Percentiles rank a stretch among this genome's conserved stretches.
Conservation (phyloP, 2,797 vertebrate genomes). For the Ptychadena robeensis region DNA sequence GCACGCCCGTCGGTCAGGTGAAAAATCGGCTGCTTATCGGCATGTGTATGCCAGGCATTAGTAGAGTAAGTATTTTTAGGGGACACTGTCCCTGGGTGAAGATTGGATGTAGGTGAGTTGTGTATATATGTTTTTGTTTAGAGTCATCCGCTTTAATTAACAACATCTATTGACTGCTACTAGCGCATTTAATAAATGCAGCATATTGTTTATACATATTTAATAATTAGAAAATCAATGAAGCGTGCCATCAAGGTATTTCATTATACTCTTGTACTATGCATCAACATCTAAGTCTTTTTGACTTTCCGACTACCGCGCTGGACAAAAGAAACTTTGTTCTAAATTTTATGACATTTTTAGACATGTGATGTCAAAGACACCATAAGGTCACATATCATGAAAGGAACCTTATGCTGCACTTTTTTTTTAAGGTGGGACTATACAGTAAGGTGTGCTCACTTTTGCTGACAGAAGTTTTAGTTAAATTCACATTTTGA, state of each 20-base stretch:
- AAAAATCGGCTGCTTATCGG: no score
- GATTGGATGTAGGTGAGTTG: no score
- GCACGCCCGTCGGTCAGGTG: no score
- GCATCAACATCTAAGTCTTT: constrained; percentile 2
- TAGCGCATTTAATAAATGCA: constrained; percentile 14
- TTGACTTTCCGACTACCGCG: neutral
- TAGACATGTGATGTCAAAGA: constrained; percentile 13
- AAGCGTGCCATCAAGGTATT: constrained; percentile 14
- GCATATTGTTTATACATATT: constrained; percentile 35
- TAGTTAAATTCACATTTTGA: no score
- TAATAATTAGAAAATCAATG: constrained; percentile 20
- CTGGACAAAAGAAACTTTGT: constrained; percentile 30
- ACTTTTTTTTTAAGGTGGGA: neutral
- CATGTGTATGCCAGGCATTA: no score
- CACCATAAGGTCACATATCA: fast-evolving
- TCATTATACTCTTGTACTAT: neutral
- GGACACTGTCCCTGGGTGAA: no score
- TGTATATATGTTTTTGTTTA: no score
- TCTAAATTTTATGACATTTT: neutral
- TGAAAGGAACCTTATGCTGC: neutral
- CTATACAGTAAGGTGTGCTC: neutral
- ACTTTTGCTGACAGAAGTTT: no score
- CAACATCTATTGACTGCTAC: neutral
- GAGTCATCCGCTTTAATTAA: constrained; percentile 12
- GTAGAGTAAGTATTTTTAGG: no score